Conservation (phyloP, 2,113 vertebrate genomes). For the Speoplatyrhinus poulsoni region DNA sequence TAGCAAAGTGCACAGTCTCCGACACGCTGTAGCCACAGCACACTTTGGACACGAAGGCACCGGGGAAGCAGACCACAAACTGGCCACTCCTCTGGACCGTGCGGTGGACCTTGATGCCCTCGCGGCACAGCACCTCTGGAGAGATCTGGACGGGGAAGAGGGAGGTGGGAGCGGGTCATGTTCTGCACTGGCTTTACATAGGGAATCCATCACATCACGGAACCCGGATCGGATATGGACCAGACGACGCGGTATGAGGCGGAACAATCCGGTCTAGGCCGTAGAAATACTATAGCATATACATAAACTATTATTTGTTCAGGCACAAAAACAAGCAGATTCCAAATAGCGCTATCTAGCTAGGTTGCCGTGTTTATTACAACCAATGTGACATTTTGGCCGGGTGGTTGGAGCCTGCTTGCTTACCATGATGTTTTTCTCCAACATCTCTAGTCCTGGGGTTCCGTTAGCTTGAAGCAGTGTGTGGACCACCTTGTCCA, state of each 20-base stretch:
- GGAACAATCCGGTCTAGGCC: background rate
- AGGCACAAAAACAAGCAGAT: background rate
- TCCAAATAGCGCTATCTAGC: too few species aligned
- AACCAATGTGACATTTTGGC: background rate
- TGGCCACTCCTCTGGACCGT: constrained; percentile 96
- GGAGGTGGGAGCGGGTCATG: background rate
- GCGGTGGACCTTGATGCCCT: constrained; percentile 96
- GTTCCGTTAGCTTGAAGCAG: constrained; percentile 98
- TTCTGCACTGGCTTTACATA: background rate
- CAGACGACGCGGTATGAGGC: background rate
- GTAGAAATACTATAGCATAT: too few species aligned
- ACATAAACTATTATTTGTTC: background rate
- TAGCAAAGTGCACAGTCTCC: constrained; percentile 98
- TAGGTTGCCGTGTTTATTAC: background rate
- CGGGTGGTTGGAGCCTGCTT: background rate
- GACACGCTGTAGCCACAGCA: constrained; percentile 98
- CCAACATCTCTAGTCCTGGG: constrained; percentile 98
- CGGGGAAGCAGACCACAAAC: constrained; percentile 97
- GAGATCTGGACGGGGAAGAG: constrained; percentile 83
- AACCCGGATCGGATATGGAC: too few species aligned
- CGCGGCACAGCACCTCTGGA: constrained; percentile 95
- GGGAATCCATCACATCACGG: background rate
- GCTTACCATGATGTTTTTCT: constrained; percentile 96
- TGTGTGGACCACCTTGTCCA: constrained; percentile 98
- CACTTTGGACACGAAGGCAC: constrained; percentile 96